Conservation (phyloP, 2,113 vertebrate genomes). For the Odontesthes bonariensis region DNA sequence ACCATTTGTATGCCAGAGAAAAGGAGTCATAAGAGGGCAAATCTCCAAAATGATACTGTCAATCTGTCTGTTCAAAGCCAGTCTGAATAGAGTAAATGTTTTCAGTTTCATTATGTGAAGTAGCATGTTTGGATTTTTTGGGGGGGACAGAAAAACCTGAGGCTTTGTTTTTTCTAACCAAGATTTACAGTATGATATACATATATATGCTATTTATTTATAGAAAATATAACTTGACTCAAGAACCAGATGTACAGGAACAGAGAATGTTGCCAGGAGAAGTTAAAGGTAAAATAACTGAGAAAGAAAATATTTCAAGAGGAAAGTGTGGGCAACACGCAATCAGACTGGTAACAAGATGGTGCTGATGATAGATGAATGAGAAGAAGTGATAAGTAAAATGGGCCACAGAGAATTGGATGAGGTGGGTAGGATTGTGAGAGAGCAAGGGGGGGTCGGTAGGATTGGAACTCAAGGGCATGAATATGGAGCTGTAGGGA, state of each 20-base stretch:
- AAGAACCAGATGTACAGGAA: neutral
- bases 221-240: no score
- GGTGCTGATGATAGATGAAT: conserved; percentile 7
- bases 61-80: neutral
- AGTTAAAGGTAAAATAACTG: neutral
- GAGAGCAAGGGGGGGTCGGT: neutral
- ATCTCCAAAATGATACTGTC: neutral
- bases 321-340: conserved; percentile 21
- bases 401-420: conserved; percentile 28
- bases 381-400: conserved; percentile 33
- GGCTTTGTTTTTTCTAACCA: no score
- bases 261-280: neutral
- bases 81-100: neutral
- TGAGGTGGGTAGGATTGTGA: conserved; percentile 13
- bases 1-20: conserved; percentile 3
- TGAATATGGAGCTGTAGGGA: conserved; percentile 32
- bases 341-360: neutral
- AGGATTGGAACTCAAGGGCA: conserved; percentile 3
- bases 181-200: no score
- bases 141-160: no score
- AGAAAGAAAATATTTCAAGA: neutral
- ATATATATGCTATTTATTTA: no score
- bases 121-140: no score
- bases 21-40: no score
- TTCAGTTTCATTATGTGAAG: no score